Conservation (phyloP, 2,888 invertebrate species). For the Ichneumoninae sp. region DNA sequence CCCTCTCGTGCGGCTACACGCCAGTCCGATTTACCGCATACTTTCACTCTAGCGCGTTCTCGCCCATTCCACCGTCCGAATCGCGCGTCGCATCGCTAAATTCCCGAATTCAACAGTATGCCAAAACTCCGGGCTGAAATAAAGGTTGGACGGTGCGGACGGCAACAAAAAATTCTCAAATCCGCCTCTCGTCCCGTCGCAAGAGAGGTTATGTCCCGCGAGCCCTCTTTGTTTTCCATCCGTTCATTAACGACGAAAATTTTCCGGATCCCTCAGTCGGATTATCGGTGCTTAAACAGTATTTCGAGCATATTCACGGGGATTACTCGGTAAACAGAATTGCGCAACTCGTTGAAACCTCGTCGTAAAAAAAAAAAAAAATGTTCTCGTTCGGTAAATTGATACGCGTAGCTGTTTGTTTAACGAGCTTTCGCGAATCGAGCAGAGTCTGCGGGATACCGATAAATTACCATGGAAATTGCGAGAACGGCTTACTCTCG, state of each 20-base stretch:
- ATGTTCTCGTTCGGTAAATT: neutral
- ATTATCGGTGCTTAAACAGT: neutral
- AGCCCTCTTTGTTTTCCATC: neutral
- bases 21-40: slow-evolving; percentile 11
- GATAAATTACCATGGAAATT: neutral
- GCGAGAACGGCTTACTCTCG: neutral
- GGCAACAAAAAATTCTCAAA: neutral
- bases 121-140: neutral
- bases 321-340: neutral
- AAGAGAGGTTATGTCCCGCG: neutral
- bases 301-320: neutral
- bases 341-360: neutral
- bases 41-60: slow-evolving; percentile 9
- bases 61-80: neutral
- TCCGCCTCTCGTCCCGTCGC: neutral
- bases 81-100: slow-evolving; percentile 15
- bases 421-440: neutral
- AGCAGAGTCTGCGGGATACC: neutral
- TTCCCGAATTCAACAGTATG: slow-evolving; percentile 10
- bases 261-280: neutral
- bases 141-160: neutral
- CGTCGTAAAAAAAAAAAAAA: neutral
- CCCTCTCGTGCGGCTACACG: neutral
- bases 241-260: neutral
- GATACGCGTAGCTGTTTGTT: neutral